Conservation (phyloP, 1,140 invertebrate species). For the Ephestia elutella region DNA sequence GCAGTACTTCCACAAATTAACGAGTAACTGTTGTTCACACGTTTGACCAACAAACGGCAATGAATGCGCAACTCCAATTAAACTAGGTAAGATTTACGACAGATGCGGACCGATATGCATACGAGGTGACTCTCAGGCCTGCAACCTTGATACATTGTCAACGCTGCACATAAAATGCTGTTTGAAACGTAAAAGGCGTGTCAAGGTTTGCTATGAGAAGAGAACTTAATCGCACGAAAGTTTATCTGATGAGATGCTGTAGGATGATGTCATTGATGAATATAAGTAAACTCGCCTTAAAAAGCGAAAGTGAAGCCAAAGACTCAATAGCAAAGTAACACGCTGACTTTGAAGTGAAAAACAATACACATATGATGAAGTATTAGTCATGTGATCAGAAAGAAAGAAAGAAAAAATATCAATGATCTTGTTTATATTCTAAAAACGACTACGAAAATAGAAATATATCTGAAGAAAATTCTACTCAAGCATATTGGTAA, state of each 20-base stretch:
- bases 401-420: too few species aligned
- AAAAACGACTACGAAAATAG: too few species aligned
- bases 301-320: too few species aligned
- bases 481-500: too few species aligned
- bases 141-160: slow-evolving; percentile 3
- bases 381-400: too few species aligned
- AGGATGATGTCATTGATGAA: too few species aligned
- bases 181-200: slow-evolving; percentile 9
- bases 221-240: neutral
- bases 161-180: neutral
- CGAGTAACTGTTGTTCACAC: neutral
- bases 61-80: neutral
- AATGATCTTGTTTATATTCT: too few species aligned
- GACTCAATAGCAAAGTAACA: too few species aligned
- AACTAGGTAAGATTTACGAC: slow-evolving; percentile 1
- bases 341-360: too few species aligned
- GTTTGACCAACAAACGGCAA: neutral
- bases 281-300: too few species aligned
- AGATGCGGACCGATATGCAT: neutral
- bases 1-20: neutral
- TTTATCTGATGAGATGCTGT: neutral
- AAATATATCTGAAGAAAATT: too few species aligned
- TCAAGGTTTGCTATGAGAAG: slow-evolving; percentile 11
- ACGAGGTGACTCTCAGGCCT: neutral
- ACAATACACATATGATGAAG: too few species aligned